Evolutionary conservation across 2,888 invertebrate species (phyloP), one percentile per base, ranked within the genome.

Genomic region (Mesoligia furuncula): DNA sequence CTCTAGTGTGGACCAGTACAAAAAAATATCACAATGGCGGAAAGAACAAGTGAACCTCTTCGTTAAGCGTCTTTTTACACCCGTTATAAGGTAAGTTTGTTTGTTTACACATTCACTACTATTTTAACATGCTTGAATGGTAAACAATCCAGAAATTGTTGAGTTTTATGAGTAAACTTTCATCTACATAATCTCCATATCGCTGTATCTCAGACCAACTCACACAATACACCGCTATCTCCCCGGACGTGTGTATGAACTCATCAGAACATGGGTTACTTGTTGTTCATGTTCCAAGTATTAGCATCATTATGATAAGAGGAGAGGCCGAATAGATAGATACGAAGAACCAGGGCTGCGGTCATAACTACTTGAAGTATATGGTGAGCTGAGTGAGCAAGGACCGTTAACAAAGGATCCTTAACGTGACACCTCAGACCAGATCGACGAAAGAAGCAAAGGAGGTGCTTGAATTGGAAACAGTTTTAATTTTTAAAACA

Each of bases 261-360:
- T 79, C 69, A 59, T 82, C 80, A 69, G 76, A 86, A 84, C 69
- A 85, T 72, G 3, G 57, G 27, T 51, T 77, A 78, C 80, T 78
- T 64, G 79, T 80, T 83, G 70, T 71, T 82, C 69, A 75, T 77
- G 70, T 70, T 59, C 66, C 73, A 39, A 75, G 78, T 67, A 65
- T 77, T 70, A 80, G 77, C 67, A 65, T 76, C 36, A 73, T 82
- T 86, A 80, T 51, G 77, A 80, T 80, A 79, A 81, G 54, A 64
- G 11, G 39, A 11, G 45, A n/a, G n/a, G n/a, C n/a, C n/a, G n/a
- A n/a, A n/a, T n/a, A n/a, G n/a, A n/a, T n/a, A n/a, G n/a, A 59
- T 31, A 45, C 11, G 51, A 27, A 36, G 15, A 17, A 17, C 57
- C 57, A 24, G 24, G 57, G 45, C 17, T 24, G 54, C 39, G 20